Evolutionary conservation across 1,140 invertebrate species (phyloP).

Genomic region (Melipona quadrifasciata): DNA sequence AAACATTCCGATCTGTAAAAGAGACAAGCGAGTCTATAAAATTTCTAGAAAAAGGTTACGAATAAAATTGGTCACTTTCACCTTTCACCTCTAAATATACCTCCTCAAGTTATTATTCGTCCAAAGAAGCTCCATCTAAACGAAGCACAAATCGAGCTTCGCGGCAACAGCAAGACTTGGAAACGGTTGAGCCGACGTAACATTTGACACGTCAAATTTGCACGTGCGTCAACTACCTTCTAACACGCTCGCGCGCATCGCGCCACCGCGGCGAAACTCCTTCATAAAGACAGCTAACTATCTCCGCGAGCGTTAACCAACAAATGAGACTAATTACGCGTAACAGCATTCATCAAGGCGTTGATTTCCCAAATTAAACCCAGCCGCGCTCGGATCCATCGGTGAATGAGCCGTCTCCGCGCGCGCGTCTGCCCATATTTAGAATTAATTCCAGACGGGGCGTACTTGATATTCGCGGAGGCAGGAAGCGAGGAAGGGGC

Average conservation of each 20-base stretch:
- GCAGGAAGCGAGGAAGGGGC: not conserved
- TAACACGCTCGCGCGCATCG: not conserved
- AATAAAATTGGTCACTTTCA: no score
- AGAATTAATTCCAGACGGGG: conserved; percentile 48
- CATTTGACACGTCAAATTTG: not conserved
- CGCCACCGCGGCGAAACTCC: no score
- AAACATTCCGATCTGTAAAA: no score
- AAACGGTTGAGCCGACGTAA: not conserved
- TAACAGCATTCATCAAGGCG: not conserved
- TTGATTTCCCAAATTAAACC: not conserved
- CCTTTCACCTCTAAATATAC: no score
- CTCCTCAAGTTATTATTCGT: not conserved
- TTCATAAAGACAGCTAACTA: not conserved
- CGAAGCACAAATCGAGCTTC: not conserved
- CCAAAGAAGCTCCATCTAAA: not conserved
- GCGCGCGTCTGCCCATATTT: conserved; percentile 19
- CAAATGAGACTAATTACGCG: conserved; percentile 14
- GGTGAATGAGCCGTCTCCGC: conserved; percentile 9
- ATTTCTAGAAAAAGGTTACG: no score
- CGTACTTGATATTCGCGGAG: conserved; percentile 43
- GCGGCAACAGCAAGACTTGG: not conserved
- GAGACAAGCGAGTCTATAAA: no score
- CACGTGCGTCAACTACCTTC: not conserved
- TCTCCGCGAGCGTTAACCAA: not conserved
- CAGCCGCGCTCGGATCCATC: not conserved